Base-by-base conservation (phyloP, 2,797 vertebrate genomes). In the Echeneis naucrates region DNA sequence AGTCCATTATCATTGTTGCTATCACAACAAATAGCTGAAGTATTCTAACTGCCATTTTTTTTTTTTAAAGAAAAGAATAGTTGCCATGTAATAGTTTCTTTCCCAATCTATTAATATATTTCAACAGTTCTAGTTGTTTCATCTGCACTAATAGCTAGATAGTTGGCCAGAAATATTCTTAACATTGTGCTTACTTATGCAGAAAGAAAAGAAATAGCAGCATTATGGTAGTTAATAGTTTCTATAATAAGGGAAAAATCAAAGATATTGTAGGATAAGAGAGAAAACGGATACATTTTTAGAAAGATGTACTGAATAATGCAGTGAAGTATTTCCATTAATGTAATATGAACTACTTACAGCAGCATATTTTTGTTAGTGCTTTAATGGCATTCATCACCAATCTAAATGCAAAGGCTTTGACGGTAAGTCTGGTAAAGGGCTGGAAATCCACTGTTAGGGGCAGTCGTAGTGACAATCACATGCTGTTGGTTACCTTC, bases 161-260 rank as follows among this genome's bases (percentile, higher is more conserved):
- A 32, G 17, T 37, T 37, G 35, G 24, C 27, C 27, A 37, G 42
- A 44, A 47, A 52, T 24, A 45, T 32, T 62, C 21, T 27, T 35
- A 59, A 60, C 42, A 37, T 23, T 3, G 17, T 44, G 23, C 48
- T 32, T 13, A 30, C 55, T 52, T 30, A 32, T 54, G 61, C 23
- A 56, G 26, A 68, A 54, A 37, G 26, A 33, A 30, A 10, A 0
- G 17, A 72, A 37, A 37, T 48, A 12, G 24, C 13, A 6, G 40
- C 17, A 9, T 40, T 17, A 42, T 33, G 32, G 32, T 21, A 50
- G 44, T 48, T 37, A 17, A 21, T 53, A 9, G 4, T 32, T 47
- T 64, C 19, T 54, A n/a, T 27, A 58, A 72, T 40, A 26, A 24
- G 37, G 23, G 24, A 37, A 50, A 50, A 53, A 58, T 77, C n/a